phyloP scores from a whole-genome alignment of 2,888 invertebrate species.

The Agelastica alni region DNA sequence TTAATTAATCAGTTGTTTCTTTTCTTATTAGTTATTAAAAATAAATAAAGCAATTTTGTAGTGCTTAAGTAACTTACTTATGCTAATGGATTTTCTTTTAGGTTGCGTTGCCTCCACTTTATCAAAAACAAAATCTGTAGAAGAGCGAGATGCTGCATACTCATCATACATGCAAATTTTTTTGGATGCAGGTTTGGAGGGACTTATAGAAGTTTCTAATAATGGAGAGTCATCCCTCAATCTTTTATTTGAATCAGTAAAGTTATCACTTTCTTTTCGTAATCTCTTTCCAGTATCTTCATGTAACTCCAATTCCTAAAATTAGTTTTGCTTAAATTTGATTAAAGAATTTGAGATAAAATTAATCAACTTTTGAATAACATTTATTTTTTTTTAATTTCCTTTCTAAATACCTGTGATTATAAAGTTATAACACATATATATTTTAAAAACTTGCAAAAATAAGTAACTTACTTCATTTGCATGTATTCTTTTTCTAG shows the following conservation, averaged over 20 bases:
- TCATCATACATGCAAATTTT: slow-evolving; percentile 50
- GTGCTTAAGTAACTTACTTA: too few species aligned
- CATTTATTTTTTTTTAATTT: too few species aligned
- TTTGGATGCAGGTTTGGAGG: slow-evolving; percentile 35
- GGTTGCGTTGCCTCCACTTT: slow-evolving; percentile 26
- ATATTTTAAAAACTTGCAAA: too few species aligned
- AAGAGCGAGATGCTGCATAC: slow-evolving; percentile 50
- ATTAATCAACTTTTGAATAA: too few species aligned
- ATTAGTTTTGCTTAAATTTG: slow-evolving; percentile 8
- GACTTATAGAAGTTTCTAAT: slow-evolving; percentile 30
- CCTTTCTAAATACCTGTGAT: too few species aligned
- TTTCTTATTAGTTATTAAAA: slow-evolving; percentile 18
- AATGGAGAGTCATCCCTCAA: slow-evolving; percentile 35
- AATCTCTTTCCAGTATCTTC: slow-evolving; percentile 44
- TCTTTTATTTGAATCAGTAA: slow-evolving; percentile 38
- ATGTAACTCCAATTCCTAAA: slow-evolving; percentile 39
- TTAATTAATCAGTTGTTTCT: too few species aligned
- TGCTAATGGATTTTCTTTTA: slow-evolving; percentile 39
- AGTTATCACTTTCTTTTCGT: slow-evolving; percentile 39
- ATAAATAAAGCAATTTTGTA: too few species aligned
- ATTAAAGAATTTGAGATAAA: too few species aligned
- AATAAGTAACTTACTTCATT: slow-evolving; percentile 53
- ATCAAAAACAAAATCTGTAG: slow-evolving; percentile 37
- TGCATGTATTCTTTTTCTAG: slow-evolving; percentile 61
- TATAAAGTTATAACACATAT: too few species aligned